Conservation (phyloP, 2,888 invertebrate genomes). For the Unio pictorum region DNA sequence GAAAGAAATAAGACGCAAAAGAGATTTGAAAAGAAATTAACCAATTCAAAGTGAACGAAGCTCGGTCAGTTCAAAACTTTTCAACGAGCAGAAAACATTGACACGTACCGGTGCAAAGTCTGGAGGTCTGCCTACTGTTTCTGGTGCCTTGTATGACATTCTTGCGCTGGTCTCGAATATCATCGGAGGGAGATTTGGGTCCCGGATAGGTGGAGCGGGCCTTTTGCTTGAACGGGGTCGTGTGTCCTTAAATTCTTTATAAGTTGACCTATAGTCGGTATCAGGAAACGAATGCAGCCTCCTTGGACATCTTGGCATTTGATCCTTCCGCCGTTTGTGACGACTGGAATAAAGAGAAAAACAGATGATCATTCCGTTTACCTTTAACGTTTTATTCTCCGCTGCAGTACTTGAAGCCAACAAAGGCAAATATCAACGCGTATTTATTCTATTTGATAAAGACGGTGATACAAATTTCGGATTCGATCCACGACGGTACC, state of each 20-base stretch:
- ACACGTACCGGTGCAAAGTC: constrained; percentile 51
- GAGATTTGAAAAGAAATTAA: not conserved
- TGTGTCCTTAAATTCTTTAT: constrained; percentile 37
- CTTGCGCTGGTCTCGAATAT: constrained; percentile 61
- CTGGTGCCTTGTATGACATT: constrained; percentile 51
- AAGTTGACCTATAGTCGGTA: constrained; percentile 60
- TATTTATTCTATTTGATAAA: no score
- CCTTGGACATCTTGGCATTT: constrained; percentile 19
- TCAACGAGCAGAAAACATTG: no score
- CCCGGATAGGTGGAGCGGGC: constrained; percentile 55
- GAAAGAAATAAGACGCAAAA: not conserved
- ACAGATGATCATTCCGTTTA: not conserved
- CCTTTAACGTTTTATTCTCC: not conserved
- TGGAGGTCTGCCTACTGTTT: constrained; percentile 47
- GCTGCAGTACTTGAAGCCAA: not conserved
- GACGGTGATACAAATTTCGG: no score
- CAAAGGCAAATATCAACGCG: not conserved
- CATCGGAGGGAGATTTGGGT: constrained; percentile 59
- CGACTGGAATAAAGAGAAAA: constrained; percentile 33
- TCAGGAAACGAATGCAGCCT: constrained; percentile 38
- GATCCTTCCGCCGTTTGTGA: constrained; percentile 43
- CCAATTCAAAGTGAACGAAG: no score
- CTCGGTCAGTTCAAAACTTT: no score
- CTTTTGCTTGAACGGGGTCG: constrained; percentile 66
- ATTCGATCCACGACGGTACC: no score